Evolutionary conservation across 1,140 invertebrate genomes (phyloP), one percentile per base, ranked within the genome.

Genomic region (Musca vetustissima): DNA sequence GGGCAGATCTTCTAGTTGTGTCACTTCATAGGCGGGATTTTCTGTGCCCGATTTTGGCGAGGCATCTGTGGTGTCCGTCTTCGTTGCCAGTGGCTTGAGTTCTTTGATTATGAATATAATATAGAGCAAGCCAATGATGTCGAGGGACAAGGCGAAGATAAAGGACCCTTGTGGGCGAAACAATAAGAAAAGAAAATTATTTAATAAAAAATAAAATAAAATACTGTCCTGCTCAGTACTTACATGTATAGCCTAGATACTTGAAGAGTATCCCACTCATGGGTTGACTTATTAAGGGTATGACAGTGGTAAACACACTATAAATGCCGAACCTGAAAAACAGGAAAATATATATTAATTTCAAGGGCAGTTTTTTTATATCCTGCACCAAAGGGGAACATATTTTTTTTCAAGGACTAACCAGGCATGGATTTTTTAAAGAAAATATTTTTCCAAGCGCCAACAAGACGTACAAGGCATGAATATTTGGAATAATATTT

Each of bases 41-140:
- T 81, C 77, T 7, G 73, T 36, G 0, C 76, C 79, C 19, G 68
- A 1, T n/a, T 43, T 70, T 61, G 9, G 14, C 21, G 32, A 0
- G 6, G 14, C 21, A 21, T 66, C 55, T 28, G 8, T 28, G 28
- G 3, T 28, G n/a, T 53, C 49, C n/a, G 47, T 14, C 24, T 15
- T 74, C 61, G 14, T 70, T 57, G 17, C 8, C 8, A 28, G 28
- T 0, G 71, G 67, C 65, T 82, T 76, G 0, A 81, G 71, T 71
- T 83, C 81, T 53, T 83, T 72, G 15, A 83, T 67, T 17, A 78
- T 76, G 32, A 83, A 81, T 0, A 82, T 61, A 0, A 82, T 75
- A 50, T 81, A 83, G 2, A 80, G 67, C 49, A 81, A 73, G n/a
- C 78, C 81, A 25, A 82, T 74, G 4, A 78, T 67, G 69, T 81